Conservation (phyloP, 2,797 vertebrate species). For the Acanthiza pusilla region DNA sequence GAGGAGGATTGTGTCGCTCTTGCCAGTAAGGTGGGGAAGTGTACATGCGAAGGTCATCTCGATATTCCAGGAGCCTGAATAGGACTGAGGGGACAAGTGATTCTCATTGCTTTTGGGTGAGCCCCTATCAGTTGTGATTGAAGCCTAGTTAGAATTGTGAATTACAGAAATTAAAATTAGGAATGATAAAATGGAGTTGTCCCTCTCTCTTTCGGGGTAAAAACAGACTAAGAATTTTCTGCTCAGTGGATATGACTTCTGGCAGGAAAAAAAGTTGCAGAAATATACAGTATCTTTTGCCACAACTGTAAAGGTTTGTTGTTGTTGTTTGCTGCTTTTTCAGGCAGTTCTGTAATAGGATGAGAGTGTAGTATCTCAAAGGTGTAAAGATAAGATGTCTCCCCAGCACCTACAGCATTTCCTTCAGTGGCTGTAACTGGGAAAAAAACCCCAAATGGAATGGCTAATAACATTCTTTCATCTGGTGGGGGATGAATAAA, state of each 20-base stretch:
- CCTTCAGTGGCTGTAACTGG: neutral
- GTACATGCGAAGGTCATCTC: neutral
- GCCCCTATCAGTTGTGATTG: neutral
- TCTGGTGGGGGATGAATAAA: neutral
- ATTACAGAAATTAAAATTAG: neutral
- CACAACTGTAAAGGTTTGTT: neutral
- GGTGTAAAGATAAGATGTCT: neutral
- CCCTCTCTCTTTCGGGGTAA: neutral
- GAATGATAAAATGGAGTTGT: neutral
- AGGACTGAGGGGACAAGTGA: neutral
- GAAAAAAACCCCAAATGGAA: neutral
- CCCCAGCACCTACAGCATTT: neutral
- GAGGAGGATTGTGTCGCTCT: neutral
- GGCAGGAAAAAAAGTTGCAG: neutral
- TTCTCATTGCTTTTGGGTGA: neutral
- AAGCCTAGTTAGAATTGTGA: neutral
- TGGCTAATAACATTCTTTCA: neutral
- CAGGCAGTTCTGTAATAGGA: neutral
- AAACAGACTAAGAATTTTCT: neutral
- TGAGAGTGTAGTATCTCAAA: neutral
- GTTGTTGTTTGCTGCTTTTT: neutral
- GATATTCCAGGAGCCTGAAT: neutral
- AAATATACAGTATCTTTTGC: neutral
- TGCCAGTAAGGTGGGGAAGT: neutral
- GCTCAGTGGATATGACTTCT: neutral